These are phyloP conservation scores for Hanleya hanleyi DNA, from an alignment of 2,888 invertebrate genomes.

Conservation along the genomic window DNA sequence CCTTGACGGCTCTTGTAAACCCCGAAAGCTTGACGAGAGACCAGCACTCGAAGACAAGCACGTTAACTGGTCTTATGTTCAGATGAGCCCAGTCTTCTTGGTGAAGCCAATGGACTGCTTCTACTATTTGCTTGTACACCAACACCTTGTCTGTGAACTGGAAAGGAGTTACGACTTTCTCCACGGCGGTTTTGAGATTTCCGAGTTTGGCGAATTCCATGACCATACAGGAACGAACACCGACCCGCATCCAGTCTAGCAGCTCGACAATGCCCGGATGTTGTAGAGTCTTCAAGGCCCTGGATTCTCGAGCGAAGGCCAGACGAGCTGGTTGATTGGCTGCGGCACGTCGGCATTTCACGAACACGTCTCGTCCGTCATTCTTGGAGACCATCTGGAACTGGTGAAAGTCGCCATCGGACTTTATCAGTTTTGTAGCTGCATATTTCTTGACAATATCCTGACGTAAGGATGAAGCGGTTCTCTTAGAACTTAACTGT, in stretches of 20 bases:
- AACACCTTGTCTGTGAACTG: neutral
- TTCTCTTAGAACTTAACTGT: too few species aligned
- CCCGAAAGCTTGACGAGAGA: neutral
- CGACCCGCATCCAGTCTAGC: neutral
- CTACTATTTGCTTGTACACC: neutral
- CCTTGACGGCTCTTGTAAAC: neutral
- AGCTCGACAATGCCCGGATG: neutral
- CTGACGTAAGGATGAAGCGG: too few species aligned
- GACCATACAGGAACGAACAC: neutral
- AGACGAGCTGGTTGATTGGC: neutral
- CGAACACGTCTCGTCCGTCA: neutral
- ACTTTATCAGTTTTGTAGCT: neutral
- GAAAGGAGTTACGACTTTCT: neutral
- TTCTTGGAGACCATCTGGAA: neutral
- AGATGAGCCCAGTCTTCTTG: neutral
- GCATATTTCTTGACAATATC: too few species aligned
- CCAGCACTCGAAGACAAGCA: neutral
- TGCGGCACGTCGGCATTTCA: neutral
- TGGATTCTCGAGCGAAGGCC: neutral
- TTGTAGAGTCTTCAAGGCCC: neutral
- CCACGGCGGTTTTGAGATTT: neutral
- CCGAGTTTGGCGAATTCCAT: neutral
- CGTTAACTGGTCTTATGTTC: neutral
- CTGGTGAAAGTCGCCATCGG: neutral
- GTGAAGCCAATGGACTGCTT: neutral